phyloP scores from a whole-genome alignment of 2,888 invertebrate genomes.

The Melitaea athalia region DNA sequence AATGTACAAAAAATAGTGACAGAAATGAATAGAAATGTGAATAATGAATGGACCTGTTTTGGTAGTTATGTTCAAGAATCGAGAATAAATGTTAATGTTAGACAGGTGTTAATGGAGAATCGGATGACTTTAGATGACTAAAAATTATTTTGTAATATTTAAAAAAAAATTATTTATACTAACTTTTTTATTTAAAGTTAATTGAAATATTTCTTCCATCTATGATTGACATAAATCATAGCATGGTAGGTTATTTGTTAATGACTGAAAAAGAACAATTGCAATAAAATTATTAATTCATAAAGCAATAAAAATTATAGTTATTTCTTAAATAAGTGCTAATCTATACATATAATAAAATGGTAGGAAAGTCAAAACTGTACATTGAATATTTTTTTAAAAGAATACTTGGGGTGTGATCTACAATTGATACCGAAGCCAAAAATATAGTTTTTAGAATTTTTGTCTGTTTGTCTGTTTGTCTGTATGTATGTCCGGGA shows the following conservation, averaged over 20 bases:
- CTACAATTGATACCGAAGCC: no score
- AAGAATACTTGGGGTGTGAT: no score
- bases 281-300: no score
- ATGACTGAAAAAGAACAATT: conserved; percentile 56
- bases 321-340: no score
- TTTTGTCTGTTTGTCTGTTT: no score
- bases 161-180: conserved; percentile 30
- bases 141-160: conserved; percentile 43
- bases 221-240: background rate
- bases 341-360: no score
- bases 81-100: conserved; percentile 96
- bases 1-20: conserved; percentile 45
- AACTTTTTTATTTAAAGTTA: conserved; percentile 9
- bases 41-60: conserved; percentile 79
- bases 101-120: conserved; percentile 90
- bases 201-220: background rate
- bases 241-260: conserved; percentile 57
- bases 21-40: conserved; percentile 51
- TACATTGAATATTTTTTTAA: no score
- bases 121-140: conserved; percentile 68
- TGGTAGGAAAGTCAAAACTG: no score
- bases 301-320: no score
- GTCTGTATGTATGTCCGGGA: no score
- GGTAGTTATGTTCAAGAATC: conserved; percentile 85
- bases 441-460: no score